Percentiles rank a stretch among this genome's conserved stretches.
These are phyloP conservation scores for Perizoma flavofasciatum DNA, from an alignment of 2,888 invertebrate species.

Conservation along the genomic window DNA sequence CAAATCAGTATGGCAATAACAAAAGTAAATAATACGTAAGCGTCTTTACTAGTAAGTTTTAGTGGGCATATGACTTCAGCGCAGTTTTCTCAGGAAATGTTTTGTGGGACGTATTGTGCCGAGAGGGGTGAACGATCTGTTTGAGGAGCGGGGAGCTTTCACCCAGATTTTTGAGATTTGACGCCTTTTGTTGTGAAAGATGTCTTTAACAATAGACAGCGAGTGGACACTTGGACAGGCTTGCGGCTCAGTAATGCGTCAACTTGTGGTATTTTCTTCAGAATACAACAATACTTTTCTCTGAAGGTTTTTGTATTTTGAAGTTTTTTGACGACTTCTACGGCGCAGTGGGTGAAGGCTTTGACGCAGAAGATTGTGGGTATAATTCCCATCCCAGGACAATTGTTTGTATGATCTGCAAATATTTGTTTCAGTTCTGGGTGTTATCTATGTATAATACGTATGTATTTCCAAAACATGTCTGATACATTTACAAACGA, in stretches of 20 bases:
- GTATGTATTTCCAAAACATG: too few species aligned
- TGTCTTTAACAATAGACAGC: conserved; percentile 8
- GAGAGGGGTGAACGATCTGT: conserved; percentile 18
- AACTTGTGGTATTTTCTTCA: not conserved
- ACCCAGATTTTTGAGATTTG: conserved; percentile 22
- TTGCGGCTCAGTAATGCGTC: not conserved
- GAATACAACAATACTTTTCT: not conserved
- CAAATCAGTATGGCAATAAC: too few species aligned
- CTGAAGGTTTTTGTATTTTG: not conserved
- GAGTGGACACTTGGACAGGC: conserved; percentile 12
- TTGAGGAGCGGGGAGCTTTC: conserved; percentile 6
- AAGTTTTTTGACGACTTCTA: too few species aligned
- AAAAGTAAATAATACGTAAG: too few species aligned
- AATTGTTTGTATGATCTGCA: too few species aligned
- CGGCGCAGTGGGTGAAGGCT: too few species aligned
- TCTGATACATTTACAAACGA: too few species aligned
- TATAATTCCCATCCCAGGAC: too few species aligned
- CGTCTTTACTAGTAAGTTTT: not conserved
- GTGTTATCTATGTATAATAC: too few species aligned
- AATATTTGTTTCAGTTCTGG: too few species aligned
- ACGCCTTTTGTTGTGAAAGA: conserved; percentile 17
- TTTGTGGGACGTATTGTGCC: conserved; percentile 19
- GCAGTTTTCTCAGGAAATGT: conserved; percentile 17
- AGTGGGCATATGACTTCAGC: not conserved
- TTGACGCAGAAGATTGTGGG: too few species aligned